Evolutionary conservation across 2,888 invertebrate genomes (phyloP).

Genomic region (Plagodis pulveraria): DNA sequence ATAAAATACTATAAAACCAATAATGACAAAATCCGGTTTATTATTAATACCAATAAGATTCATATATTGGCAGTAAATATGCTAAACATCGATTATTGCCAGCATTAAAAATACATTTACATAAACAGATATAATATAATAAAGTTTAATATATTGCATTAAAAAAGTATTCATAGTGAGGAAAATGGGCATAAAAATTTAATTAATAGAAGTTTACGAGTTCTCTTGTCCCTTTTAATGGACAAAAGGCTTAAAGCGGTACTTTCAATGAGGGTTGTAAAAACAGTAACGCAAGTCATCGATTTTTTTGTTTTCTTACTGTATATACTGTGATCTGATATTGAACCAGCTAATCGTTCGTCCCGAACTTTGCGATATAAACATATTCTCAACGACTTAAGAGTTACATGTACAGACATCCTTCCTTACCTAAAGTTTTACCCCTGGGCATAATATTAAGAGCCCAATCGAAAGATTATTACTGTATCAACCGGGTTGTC

Average conservation of each 20-base stretch:
- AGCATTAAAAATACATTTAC: slow-evolving; percentile 24
- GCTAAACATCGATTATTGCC: slow-evolving; percentile 18
- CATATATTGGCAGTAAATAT: slow-evolving; percentile 16
- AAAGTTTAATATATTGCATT: no score
- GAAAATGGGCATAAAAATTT: slow-evolving; percentile 56
- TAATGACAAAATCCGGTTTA: no score
- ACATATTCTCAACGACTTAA: not conserved
- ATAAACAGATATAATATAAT: slow-evolving; percentile 5
- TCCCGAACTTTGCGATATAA: not conserved
- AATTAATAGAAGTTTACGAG: slow-evolving; percentile 67
- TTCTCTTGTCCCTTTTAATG: slow-evolving; percentile 50
- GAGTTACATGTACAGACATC: not conserved
- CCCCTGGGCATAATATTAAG: no score
- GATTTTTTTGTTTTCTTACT: not conserved
- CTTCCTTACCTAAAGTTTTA: no score
- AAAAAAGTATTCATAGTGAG: no score
- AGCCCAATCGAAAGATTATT: no score
- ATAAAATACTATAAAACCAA: no score
- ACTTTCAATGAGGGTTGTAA: slow-evolving; percentile 23
- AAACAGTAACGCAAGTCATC: not conserved
- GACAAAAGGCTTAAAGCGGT: slow-evolving; percentile 65
- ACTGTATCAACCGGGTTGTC: no score
- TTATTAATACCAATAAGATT: no score
- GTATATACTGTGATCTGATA: slow-evolving; percentile 6
- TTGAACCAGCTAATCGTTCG: not conserved